A percentile compares a stretch with the other conserved stretches of the same genome.
Conservation (phyloP, 2,888 invertebrate genomes). For the Cinara cedri region DNA sequence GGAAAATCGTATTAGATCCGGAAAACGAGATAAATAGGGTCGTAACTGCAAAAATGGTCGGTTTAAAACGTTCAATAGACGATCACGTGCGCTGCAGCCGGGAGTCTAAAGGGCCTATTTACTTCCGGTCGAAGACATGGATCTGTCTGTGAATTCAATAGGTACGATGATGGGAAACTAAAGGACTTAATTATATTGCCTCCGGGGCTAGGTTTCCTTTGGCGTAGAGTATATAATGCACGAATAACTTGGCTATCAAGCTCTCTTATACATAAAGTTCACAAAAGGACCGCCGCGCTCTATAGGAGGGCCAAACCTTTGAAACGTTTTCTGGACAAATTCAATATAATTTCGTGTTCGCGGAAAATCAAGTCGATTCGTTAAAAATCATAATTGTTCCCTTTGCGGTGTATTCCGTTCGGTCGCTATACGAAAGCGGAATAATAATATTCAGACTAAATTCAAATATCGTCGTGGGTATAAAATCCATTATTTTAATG, state of each 20-base stretch:
- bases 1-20: too few relatives aligned
- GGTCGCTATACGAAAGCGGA: background rate
- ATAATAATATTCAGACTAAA: background rate
- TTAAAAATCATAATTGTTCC: slow-evolving; percentile 7
- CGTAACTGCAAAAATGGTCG: background rate
- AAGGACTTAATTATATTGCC: slow-evolving; percentile 48
- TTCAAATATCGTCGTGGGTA: too few relatives aligned
- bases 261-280: background rate
- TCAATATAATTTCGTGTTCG: slow-evolving; percentile 8
- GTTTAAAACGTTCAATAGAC: background rate
- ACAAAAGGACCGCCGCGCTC: background rate
- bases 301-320: background rate
- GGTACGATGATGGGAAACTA: slow-evolving; percentile 25
- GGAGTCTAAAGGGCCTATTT: slow-evolving; percentile 21
- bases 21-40: too few relatives aligned
- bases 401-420: background rate
- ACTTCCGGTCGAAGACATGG: slow-evolving; percentile 14
- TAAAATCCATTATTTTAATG: too few relatives aligned
- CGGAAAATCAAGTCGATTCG: background rate
- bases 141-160: slow-evolving; percentile 8
- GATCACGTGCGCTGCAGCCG: background rate
- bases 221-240: slow-evolving; percentile 9
- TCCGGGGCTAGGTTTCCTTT: slow-evolving; percentile 5
- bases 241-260: slow-evolving; percentile 20
- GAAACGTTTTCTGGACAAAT: slow-evolving; percentile 28